Conservation (phyloP, 2,113 vertebrate species). For the Corythaixoides concolor region DNA sequence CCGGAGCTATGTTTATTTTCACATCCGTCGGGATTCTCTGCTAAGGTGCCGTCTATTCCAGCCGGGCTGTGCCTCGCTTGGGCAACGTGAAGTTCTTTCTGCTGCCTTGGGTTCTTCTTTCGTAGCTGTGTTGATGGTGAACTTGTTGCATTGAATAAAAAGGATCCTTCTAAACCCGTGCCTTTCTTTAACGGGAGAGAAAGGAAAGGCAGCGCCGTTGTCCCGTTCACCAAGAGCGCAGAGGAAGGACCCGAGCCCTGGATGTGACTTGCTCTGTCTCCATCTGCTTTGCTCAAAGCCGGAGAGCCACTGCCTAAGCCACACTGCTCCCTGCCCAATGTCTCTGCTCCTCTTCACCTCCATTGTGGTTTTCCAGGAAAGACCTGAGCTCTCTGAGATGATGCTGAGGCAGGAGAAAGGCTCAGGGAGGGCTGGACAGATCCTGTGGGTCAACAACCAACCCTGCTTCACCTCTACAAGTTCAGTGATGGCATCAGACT, state of each 20-base stretch:
- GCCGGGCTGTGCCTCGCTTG: not conserved
- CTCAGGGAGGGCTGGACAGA: not conserved
- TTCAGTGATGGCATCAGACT: not conserved
- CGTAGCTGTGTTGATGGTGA: not conserved
- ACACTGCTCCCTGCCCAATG: rapidly evolving
- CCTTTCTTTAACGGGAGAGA: not conserved
- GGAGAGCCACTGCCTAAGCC: rapidly evolving
- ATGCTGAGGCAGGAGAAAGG: not conserved
- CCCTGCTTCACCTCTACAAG: not conserved
- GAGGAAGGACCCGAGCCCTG: not conserved
- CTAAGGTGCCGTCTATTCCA: not conserved
- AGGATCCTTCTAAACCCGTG: not conserved
- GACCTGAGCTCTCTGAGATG: not conserved
- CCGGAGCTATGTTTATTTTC: rapidly evolving
- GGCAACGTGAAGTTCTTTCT: not conserved
- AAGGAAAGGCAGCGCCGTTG: rapidly evolving
- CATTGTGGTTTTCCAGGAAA: not conserved
- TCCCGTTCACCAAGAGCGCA: not conserved
- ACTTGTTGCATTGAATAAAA: not conserved
- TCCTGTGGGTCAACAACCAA: not conserved
- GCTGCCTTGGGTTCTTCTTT: not conserved
- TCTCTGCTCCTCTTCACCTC: not conserved
- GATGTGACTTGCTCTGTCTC: not conserved
- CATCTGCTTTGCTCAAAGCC: not conserved
- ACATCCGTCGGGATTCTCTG: not conserved